Evolutionary conservation across 2,888 invertebrate genomes (phyloP).

Genomic region (Cynaeus angustus): DNA sequence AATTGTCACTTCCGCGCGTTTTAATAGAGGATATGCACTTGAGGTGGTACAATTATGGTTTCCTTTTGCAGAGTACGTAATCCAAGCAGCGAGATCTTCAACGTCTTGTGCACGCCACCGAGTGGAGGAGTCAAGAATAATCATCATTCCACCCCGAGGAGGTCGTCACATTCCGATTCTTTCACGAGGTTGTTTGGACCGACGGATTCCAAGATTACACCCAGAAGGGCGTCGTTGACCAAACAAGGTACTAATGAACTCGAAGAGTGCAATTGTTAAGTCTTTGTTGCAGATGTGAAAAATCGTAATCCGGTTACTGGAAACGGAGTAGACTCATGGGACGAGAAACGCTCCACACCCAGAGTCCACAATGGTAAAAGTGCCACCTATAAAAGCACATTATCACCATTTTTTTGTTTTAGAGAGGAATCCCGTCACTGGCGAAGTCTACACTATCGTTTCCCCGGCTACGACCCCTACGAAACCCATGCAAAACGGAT

Average conservation of each 20-base stretch:
- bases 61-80: conserved; percentile 68
- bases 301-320: conserved; percentile 71
- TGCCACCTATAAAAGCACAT: neutral
- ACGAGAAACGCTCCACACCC: conserved; percentile 65
- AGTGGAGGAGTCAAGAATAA: conserved; percentile 38
- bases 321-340: conserved; percentile 70
- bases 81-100: conserved; percentile 70
- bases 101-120: conserved; percentile 66
- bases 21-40: conserved; percentile 47
- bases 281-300: conserved; percentile 65
- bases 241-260: conserved; percentile 65
- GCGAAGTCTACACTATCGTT: conserved; percentile 67
- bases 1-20: conserved; percentile 47
- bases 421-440: conserved; percentile 71
- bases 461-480: conserved; percentile 66
- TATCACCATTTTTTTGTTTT: conserved; percentile 37
- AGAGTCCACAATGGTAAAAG: conserved; percentile 66
- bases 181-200: conserved; percentile 69
- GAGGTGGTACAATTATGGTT: conserved; percentile 16
- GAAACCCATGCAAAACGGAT: conserved; percentile 65
- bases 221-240: conserved; percentile 67
- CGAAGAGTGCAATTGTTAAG: neutral
- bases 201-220: conserved; percentile 63
- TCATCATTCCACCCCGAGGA: conserved; percentile 55
- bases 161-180: conserved; percentile 67